Evolutionary conservation across 2,113 vertebrate species (phyloP), one percentile per base, ranked within the genome.

Genomic region (Brachirus orientalis): DNA sequence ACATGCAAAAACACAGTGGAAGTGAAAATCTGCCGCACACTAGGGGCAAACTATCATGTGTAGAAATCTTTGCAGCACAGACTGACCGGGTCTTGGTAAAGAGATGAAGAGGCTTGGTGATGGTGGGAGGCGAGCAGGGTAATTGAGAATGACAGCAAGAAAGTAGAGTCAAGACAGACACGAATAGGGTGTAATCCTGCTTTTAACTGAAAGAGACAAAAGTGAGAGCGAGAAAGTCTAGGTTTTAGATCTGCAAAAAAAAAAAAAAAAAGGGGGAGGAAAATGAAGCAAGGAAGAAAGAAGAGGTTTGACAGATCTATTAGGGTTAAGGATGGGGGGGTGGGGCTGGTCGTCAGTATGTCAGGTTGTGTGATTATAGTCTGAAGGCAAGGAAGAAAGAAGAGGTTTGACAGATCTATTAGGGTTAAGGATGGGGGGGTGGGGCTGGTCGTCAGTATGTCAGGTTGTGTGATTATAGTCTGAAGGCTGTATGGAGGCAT

Each of bases 291-390:
- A 37, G 41, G 19, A 72, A 59, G 57, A 69, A 63, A 72, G 45
- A 40, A 13, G 51, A 55, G 63, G 61, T 62, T 48, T 83, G 83
- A 86, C 75, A 85, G 72, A 83, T 89, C 77, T 72, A 71, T 81
- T 79, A 80, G 80, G 36, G 63, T 67, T 77, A 57, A 71, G 50
- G 63, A 17, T 4, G 22, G 43, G 43, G 17, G 35, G 40, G 69
- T 41, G 3, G 37, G 54, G 62, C 17, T 28, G 47, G 35, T 78
- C 45, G 64, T 86, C 77, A 64, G 70, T 69, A 61, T 84, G 89
- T 86, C 75, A 86, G 79, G 65, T 68, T 79, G 63, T 88, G 85
- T 91, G 87, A 87, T 88, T 87, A 86, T 74, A 89, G 77, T 83
- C 77, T 77, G 79, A 84, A 72, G 58, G 20, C 20, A 6, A 37